phyloP scores from a whole-genome alignment of 2,113 vertebrate genomes.

The Harpagus bidentatus region DNA sequence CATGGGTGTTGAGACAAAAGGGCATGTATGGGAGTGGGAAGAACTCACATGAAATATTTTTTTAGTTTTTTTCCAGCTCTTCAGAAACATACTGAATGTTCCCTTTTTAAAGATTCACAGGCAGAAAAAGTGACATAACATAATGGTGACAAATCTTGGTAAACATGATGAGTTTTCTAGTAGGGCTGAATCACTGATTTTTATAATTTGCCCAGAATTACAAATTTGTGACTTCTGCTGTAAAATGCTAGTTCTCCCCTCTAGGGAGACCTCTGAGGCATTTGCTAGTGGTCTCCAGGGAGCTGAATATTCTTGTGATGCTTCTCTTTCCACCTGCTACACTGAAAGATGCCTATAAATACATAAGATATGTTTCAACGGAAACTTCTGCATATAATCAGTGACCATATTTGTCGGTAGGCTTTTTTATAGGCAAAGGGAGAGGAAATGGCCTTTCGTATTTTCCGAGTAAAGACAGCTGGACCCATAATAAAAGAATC shows the following conservation, averaged over 20 bases:
- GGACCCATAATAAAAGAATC: not conserved
- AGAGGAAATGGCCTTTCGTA: not conserved
- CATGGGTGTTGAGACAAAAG: not conserved
- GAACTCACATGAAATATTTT: not conserved
- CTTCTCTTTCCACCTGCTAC: not conserved
- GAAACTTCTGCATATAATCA: not conserved
- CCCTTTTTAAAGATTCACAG: not conserved
- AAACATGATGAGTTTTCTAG: not conserved
- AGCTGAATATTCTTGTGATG: not conserved
- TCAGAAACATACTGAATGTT: not conserved
- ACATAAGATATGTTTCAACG: not conserved
- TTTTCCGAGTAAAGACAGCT: not conserved
- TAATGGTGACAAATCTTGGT: not conserved
- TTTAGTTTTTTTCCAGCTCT: not conserved
- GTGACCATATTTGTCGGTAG: not conserved
- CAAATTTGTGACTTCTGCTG: not conserved
- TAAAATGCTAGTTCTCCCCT: not conserved
- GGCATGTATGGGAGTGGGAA: not conserved
- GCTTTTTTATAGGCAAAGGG: not conserved
- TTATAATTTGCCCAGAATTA: not conserved
- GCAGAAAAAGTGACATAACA: not conserved
- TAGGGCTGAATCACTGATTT: not conserved
- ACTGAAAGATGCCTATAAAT: not conserved
- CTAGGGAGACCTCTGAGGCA: not conserved
- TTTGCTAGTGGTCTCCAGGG: not conserved